Evolutionary conservation across 2,797 vertebrate genomes (phyloP).

Genomic region (Myotis pilosus): DNA sequence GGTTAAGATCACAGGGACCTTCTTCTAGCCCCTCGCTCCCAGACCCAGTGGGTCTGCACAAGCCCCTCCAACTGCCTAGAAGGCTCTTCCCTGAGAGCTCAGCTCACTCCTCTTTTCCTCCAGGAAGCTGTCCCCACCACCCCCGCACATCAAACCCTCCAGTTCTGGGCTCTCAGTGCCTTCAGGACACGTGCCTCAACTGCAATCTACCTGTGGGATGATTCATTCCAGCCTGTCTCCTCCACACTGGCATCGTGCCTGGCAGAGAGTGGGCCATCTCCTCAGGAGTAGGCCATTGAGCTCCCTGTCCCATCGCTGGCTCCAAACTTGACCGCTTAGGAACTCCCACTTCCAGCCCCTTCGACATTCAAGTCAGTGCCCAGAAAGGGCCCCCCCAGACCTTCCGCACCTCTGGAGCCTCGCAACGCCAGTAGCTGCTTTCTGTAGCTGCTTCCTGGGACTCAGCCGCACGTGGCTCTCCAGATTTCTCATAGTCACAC

Average conservation of each 20-base stretch:
- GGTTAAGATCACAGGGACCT: background rate
- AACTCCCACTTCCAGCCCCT: background rate
- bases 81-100: background rate
- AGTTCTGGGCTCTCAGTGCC: background rate
- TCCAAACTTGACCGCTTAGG: background rate
- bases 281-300: background rate
- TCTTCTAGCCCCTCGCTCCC: background rate
- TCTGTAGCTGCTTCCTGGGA: background rate
- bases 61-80: background rate
- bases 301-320: no score
- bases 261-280: background rate
- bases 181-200: background rate
- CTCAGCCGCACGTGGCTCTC: background rate
- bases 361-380: accelerated
- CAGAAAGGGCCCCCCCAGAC: background rate
- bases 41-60: background rate
- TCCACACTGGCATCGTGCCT: background rate
- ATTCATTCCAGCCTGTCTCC: background rate
- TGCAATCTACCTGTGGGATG: background rate
- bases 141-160: background rate
- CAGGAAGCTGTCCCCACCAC: background rate
- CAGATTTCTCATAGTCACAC: conserved; percentile 68
- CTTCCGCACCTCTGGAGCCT: background rate
- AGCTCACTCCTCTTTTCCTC: background rate
- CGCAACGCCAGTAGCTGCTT: background rate